Conservation (phyloP, 64 coral and sea anemone genomes). For the Montipora efflorescens region DNA sequence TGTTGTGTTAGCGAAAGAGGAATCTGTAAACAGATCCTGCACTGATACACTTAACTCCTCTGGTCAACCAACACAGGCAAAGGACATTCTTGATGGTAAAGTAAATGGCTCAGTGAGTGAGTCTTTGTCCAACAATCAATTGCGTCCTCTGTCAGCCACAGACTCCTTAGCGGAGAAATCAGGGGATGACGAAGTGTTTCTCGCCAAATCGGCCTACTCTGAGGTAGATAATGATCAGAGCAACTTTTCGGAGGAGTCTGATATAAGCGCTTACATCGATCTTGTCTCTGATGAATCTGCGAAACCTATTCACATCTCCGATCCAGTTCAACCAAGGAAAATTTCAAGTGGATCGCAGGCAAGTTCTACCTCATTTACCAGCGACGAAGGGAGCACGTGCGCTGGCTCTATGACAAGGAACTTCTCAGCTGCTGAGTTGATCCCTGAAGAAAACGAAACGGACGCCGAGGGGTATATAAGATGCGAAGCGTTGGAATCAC, state of each 20-base stretch:
- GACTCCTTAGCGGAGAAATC: conserved; percentile 4
- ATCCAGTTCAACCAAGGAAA: conserved; percentile 31
- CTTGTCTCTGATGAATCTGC: conserved; percentile 35
- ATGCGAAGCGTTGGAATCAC: conserved; percentile 14
- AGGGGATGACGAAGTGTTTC: conserved; percentile 26
- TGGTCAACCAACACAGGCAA: background rate
- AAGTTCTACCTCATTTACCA: background rate
- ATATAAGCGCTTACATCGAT: conserved; percentile 46
- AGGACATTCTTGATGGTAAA: background rate
- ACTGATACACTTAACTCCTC: background rate
- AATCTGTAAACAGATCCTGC: background rate
- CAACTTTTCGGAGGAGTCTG: background rate
- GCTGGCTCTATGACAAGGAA: background rate
- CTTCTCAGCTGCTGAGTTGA: background rate
- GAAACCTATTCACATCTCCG: conserved; percentile 69
- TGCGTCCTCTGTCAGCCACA: background rate
- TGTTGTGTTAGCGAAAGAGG: background rate
- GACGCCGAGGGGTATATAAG: conserved; percentile 38
- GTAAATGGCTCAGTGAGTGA: background rate
- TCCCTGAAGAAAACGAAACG: conserved; percentile 41
- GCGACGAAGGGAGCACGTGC: conserved; percentile 31
- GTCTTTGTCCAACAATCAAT: background rate
- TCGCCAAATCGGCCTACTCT: background rate
- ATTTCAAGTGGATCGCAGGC: conserved; percentile 14
- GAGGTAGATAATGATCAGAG: background rate